Evolutionary conservation across 2,113 vertebrate species (phyloP), one percentile per base, ranked within the genome.

Genomic region (Pituophis catenifer): DNA sequence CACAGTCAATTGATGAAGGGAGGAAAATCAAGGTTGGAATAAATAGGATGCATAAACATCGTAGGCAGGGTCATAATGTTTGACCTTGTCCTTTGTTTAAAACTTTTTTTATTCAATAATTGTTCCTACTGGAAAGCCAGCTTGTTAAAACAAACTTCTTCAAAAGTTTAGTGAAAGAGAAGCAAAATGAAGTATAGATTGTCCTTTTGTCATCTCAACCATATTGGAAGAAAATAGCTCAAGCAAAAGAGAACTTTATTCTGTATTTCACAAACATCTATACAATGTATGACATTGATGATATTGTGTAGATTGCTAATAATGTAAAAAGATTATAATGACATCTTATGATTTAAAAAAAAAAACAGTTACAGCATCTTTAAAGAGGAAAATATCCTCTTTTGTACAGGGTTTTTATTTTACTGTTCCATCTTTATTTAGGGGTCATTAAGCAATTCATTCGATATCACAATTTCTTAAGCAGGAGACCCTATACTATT

Each of bases 131-230:
- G 91, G 86, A 91, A 95, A 94, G 91, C 90, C 50, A 94, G 53
- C 44, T 87, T 95, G 52, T 5, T 5, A 57, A 62, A 89, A 94
- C 58, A 89, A 95, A 91, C 13, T 55, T 94, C 10, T 38, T 38
- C 15, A n/a, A 95, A n/a, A 3, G 92, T 94, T 92, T 92, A 94
- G 62, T 94, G 90, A 96, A 94, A 95, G 90, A 8, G 90, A 94
- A 93, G 75, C 70, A 21, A 89, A 92, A 3, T 86, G 10, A 93
- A 91, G 90, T 33, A 23, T 5, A 93, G 15, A 93, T 95, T 95
- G 92, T 92, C 55, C 86, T 90, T 89, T 3, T 90, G 5, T 52
- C 52, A 90, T 93, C 5, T 29, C 59, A 95, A 90, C 5, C 5
- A 89, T 10, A 0, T 75, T 23, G 94, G 93, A 23, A 5, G 87